Percentiles rank a stretch among this genome's conserved stretches.
Evolutionary conservation across 2,888 invertebrate species (phyloP).

Genomic region (Cecidostiba fungosa): DNA sequence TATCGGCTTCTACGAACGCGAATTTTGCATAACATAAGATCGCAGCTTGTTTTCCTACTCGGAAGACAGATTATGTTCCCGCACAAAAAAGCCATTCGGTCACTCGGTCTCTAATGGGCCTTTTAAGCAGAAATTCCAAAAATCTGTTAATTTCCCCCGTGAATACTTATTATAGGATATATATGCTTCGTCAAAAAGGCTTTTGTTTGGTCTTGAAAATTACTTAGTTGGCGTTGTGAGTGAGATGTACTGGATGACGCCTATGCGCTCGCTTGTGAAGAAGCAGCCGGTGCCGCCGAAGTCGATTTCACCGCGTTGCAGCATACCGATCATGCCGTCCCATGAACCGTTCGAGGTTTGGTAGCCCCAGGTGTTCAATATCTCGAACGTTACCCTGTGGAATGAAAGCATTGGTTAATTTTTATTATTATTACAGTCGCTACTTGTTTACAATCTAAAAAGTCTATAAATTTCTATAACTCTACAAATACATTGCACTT

Average conservation of each 20-base stretch:
- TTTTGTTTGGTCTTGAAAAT: background rate
- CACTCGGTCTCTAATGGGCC: too few species aligned
- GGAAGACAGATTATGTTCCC: too few species aligned
- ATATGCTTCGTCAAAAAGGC: background rate
- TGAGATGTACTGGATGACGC: constrained; percentile 84
- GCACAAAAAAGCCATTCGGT: too few species aligned
- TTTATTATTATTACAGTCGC: too few species aligned
- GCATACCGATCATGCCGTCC: constrained; percentile 70
- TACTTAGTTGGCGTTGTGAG: constrained; percentile 85
- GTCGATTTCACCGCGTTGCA: constrained; percentile 70
- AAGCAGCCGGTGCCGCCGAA: constrained; percentile 79
- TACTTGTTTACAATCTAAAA: too few species aligned
- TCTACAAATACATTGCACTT: too few species aligned
- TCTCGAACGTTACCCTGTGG: constrained; percentile 62
- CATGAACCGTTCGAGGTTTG: constrained; percentile 67
- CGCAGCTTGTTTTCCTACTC: too few species aligned
- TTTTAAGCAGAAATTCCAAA: too few species aligned
- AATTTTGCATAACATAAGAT: too few species aligned
- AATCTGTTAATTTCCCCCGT: background rate
- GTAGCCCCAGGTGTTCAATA: constrained; percentile 69
- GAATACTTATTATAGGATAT: background rate
- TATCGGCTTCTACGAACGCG: too few species aligned
- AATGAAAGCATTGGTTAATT: background rate
- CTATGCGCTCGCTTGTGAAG: constrained; percentile 83
- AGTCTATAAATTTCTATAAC: too few species aligned